phyloP scores from a whole-genome alignment of 2,113 vertebrate species.

The Eptesicus fuscus region DNA sequence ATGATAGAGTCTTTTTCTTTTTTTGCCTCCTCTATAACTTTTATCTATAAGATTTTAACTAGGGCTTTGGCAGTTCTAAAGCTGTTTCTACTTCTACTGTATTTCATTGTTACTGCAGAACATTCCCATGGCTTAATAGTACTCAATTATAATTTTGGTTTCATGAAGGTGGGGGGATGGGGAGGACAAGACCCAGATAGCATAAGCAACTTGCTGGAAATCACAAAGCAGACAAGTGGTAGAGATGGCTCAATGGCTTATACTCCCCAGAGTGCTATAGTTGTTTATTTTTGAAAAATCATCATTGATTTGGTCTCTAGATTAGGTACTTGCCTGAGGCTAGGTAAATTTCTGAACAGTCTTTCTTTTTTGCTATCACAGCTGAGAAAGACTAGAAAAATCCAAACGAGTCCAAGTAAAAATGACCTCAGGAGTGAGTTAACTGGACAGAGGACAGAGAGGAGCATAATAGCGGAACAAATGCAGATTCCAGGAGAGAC shows the following conservation, averaged over 20 bases:
- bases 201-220: background rate
- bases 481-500: conserved; percentile 17
- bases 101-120: background rate
- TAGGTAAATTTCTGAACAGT: conserved; percentile 27
- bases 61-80: conserved; percentile 1
- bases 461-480: background rate
- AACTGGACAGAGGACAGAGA: background rate
- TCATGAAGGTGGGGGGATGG: background rate
- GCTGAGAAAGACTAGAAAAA: conserved; percentile 27
- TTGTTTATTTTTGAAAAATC: background rate
- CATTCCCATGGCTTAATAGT: background rate
- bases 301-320: conserved; percentile 3
- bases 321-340: background rate
- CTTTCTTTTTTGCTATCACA: background rate
- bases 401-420: background rate
- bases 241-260: background rate
- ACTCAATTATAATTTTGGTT: background rate
- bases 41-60: background rate
- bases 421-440: background rate
- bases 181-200: background rate
- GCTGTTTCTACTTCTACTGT: background rate
- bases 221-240: background rate
- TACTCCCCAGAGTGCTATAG: background rate
- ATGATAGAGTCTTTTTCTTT: background rate
- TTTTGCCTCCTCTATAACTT: background rate